Conservation (phyloP, 2,888 invertebrate genomes). For the Boloria selene region DNA sequence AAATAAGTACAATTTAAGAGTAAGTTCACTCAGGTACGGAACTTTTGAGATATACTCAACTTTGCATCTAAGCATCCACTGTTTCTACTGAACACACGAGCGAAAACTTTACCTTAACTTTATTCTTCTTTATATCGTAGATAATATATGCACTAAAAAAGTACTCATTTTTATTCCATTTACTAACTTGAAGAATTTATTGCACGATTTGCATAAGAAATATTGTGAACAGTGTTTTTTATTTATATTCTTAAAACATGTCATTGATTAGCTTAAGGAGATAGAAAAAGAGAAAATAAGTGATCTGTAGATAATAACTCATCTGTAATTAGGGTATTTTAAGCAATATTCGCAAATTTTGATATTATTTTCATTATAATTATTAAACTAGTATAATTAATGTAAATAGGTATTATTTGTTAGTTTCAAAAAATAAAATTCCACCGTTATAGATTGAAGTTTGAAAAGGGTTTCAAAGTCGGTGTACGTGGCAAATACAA, state of each 20-base stretch:
- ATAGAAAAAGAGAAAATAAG: too few relatives aligned
- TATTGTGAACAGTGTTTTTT: background rate
- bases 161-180: slow-evolving; percentile 14
- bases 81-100: slow-evolving; percentile 34
- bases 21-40: slow-evolving; percentile 35
- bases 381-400: too few relatives aligned
- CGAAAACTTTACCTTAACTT: slow-evolving; percentile 26
- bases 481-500: too few relatives aligned
- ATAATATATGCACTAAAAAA: slow-evolving; percentile 15
- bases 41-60: slow-evolving; percentile 30
- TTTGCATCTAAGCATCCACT: slow-evolving; percentile 31
- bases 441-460: too few relatives aligned
- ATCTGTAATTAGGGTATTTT: too few relatives aligned
- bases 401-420: too few relatives aligned
- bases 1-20: slow-evolving; percentile 33
- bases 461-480: too few relatives aligned
- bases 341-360: too few relatives aligned
- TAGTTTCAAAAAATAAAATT: too few relatives aligned
- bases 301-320: too few relatives aligned
- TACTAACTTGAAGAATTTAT: background rate
- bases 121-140: slow-evolving; percentile 14
- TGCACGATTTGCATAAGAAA: slow-evolving; percentile 1
- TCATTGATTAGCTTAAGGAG: background rate
- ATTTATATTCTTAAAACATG: background rate
- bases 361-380: too few relatives aligned